phyloP scores from a whole-genome alignment of 2,888 invertebrate species.

The Caenorhabditis sulstoni region DNA sequence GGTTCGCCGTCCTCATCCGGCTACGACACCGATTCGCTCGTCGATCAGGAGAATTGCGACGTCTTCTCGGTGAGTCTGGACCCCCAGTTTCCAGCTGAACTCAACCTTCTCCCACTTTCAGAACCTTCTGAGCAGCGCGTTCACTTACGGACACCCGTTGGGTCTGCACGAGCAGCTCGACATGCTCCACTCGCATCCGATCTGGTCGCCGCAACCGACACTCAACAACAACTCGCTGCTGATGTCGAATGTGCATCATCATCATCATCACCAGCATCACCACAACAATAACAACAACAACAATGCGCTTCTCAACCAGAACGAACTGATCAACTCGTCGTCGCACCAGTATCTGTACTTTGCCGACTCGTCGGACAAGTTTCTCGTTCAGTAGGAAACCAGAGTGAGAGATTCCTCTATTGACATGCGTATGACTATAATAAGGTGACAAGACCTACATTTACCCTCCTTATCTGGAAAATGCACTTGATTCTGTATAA shows the following conservation, averaged over 20 bases:
- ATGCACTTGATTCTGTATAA: constrained; percentile 30
- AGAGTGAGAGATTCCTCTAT: constrained; percentile 10
- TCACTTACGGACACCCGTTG: constrained; percentile 12
- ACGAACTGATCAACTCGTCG: not conserved
- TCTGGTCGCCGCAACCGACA: constrained; percentile 43
- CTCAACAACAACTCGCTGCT: constrained; percentile 25
- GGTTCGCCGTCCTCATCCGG: constrained; percentile 53
- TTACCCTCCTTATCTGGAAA: too few relatives aligned
- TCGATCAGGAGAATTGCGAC: constrained; percentile 49
- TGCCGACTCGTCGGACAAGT: not conserved
- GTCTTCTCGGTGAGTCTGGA: constrained; percentile 36
- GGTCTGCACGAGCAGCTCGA: constrained; percentile 23
- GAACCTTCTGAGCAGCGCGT: constrained; percentile 13
- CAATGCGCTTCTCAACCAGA: not conserved
- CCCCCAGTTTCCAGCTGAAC: not conserved
- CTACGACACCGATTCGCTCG: constrained; percentile 49
- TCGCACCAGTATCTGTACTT: not conserved
- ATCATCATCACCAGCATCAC: too few relatives aligned
- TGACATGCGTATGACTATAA: constrained; percentile 23
- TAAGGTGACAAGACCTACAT: constrained; percentile 17
- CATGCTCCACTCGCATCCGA: constrained; percentile 56
- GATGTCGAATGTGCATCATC: not conserved
- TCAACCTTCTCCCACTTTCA: not conserved
- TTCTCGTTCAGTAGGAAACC: constrained; percentile 12
- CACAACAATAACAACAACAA: not conserved